Percentiles rank a stretch among this genome's conserved stretches.
These are phyloP conservation scores for Gallinago solitaria DNA, from an alignment of 2,797 vertebrate genomes.

Conservation along the genomic window DNA sequence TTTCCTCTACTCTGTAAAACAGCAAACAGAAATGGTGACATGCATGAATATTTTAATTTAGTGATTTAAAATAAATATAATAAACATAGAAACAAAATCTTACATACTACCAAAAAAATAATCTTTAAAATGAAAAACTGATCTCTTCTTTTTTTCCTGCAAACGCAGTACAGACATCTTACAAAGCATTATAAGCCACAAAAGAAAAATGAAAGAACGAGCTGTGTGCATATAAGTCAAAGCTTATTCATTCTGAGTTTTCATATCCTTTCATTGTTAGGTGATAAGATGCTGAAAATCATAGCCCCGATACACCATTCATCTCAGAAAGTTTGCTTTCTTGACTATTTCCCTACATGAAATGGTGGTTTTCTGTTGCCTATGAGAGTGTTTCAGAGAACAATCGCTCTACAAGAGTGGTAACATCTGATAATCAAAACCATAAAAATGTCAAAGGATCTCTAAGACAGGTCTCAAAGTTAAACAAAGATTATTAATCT, in stretches of 20 bases:
- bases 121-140: neutral
- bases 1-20: neutral
- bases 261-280: neutral
- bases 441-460: neutral
- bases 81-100: neutral
- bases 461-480: neutral
- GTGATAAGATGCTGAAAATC: neutral
- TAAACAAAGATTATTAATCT: neutral
- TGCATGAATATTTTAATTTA: neutral
- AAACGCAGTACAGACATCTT: neutral
- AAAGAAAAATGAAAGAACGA: neutral
- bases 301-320: neutral
- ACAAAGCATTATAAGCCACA: neutral
- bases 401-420: neutral
- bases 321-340: neutral
- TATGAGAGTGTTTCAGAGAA: neutral
- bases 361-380: neutral
- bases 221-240: neutral
- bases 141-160: no score
- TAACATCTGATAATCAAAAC: neutral
- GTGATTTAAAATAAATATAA: neutral
- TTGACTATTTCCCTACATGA: neutral
- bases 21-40: neutral
- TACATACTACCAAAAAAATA: neutral
- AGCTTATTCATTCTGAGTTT: neutral